These are phyloP conservation scores for Pentamera pediparva DNA, from an alignment of 53 echinoderm and acorn worm species.

Conservation along the genomic window DNA sequence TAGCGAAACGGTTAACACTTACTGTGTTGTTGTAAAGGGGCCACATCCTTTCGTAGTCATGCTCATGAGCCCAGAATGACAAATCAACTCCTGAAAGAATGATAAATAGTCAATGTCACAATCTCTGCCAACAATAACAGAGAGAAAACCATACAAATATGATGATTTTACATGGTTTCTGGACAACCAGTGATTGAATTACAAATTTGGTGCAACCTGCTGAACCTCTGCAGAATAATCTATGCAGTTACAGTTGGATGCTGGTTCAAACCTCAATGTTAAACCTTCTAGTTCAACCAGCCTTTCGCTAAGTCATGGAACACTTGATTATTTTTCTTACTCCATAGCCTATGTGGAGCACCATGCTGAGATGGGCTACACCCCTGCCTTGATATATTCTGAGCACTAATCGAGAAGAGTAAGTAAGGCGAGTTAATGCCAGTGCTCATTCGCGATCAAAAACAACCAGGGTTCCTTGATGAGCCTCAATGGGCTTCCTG, in stretches of 20 bases:
- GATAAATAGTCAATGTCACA: not conserved
- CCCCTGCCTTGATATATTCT: too few relatives aligned
- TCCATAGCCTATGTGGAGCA: too few relatives aligned
- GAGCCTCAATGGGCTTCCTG: too few relatives aligned
- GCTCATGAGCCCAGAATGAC: slow-evolving; percentile 86
- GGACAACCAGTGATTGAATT: too few relatives aligned
- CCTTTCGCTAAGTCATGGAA: not conserved
- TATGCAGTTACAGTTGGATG: not conserved
- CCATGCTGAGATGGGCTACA: too few relatives aligned
- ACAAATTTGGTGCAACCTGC: too few relatives aligned
- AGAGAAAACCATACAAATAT: not conserved
- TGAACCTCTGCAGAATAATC: too few relatives aligned
- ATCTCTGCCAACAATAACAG: not conserved
- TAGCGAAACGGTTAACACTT: too few relatives aligned
- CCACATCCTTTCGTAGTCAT: slow-evolving; percentile 82
- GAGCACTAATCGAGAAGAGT: too few relatives aligned
- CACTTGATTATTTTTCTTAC: not conserved
- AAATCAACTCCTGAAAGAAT: slow-evolving; percentile 72
- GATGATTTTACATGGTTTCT: not conserved
- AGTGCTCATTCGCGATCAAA: too few relatives aligned
- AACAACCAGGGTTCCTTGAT: too few relatives aligned
- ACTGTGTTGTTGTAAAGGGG: slow-evolving; percentile 69
- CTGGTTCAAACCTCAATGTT: not conserved
- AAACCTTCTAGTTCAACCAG: not conserved
- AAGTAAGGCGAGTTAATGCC: too few relatives aligned